phyloP scores from a whole-genome alignment of 2,113 vertebrate species.

The Actenoides lindsayi region DNA sequence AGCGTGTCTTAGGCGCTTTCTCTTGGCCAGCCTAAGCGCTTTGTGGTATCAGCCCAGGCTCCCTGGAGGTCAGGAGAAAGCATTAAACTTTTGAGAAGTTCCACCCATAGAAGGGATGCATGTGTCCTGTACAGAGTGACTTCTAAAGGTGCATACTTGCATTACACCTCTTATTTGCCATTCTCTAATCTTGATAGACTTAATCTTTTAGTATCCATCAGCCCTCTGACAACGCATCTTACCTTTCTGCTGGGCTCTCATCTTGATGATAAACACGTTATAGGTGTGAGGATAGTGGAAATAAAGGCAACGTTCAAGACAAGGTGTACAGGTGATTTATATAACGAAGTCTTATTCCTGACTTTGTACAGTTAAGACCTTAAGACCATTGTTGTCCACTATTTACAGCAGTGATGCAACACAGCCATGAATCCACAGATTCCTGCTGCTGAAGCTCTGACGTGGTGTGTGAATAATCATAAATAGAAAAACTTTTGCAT shows the following conservation, averaged over 20 bases:
- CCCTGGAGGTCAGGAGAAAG: background rate
- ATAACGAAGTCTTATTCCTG: background rate
- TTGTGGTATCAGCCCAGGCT: background rate
- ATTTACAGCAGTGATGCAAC: background rate
- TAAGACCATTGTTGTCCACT: background rate
- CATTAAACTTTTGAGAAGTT: background rate
- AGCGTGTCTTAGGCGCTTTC: accelerated
- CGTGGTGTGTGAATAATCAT: accelerated
- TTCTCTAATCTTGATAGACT: background rate
- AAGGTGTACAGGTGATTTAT: background rate
- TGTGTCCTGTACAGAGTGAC: background rate
- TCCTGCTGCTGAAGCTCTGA: background rate
- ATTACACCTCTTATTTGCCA: background rate
- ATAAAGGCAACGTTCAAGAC: background rate
- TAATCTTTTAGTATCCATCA: background rate
- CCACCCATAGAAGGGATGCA: background rate
- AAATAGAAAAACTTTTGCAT: background rate
- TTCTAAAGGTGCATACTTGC: background rate
- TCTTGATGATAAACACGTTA: background rate
- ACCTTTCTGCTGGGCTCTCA: background rate
- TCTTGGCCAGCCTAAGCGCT: background rate
- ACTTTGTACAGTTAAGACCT: background rate
- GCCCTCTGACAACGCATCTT: background rate
- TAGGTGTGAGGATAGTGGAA: background rate
- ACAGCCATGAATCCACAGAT: background rate